phyloP scores from a whole-genome alignment of 2,113 vertebrate genomes.

The Hypomesus transpacificus region DNA sequence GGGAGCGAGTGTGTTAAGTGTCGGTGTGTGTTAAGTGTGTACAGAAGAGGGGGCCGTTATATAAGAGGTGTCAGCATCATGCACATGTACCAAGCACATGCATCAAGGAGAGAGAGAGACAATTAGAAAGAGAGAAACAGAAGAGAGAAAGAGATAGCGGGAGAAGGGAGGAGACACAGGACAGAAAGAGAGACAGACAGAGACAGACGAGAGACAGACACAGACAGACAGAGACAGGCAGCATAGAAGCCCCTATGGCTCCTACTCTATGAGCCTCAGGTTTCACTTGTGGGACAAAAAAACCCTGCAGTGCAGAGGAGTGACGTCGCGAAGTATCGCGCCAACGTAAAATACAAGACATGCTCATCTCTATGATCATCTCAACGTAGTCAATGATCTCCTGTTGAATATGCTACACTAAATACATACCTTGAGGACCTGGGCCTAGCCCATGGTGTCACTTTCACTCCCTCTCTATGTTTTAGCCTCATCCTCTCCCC shows the following conservation, averaged over 20 bases:
- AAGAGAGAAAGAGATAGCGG: background rate
- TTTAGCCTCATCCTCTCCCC: conserved; percentile 60
- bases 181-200: background rate
- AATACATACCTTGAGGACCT: no score
- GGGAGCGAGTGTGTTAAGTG: conserved; percentile 9
- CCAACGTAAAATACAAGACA: background rate
- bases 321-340: background rate
- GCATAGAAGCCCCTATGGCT: background rate
- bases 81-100: background rate
- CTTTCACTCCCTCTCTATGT: no score
- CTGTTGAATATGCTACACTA: no score
- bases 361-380: conserved; percentile 23
- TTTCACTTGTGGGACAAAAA: conserved; percentile 48
- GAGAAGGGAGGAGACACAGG: background rate
- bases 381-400: background rate
- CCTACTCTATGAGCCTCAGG: conserved; percentile 14
- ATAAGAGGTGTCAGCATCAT: conserved; percentile 19
- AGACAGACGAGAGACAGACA: background rate
- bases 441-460: no score
- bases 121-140: background rate
- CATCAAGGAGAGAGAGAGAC: background rate
- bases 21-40: conserved; percentile 26
- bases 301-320: background rate
- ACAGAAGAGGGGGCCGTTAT: conserved; percentile 10
- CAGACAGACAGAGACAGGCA: no score